Percentiles rank a stretch among this genome's conserved stretches.
phyloP scores from a whole-genome alignment of 2,888 invertebrate species.

The Coremacera marginata region DNA sequence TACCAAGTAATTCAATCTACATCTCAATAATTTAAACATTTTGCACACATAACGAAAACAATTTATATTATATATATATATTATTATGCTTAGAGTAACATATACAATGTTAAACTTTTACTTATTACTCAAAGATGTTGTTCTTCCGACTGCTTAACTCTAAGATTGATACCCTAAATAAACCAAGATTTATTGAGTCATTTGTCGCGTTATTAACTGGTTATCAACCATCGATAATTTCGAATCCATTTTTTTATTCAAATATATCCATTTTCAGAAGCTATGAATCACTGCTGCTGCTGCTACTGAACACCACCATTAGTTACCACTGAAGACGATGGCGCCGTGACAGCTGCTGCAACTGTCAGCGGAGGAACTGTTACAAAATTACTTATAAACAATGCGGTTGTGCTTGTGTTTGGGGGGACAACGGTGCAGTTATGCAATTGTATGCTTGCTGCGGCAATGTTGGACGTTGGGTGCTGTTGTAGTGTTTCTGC shows the following conservation, averaged over 20 bases:
- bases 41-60: too few species aligned
- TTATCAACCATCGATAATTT: not conserved
- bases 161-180: too few species aligned
- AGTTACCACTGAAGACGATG: constrained; percentile 3
- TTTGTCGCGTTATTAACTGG: too few species aligned
- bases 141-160: too few species aligned
- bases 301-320: constrained; percentile 4
- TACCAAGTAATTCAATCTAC: too few species aligned
- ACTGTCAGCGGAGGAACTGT: constrained; percentile 53
- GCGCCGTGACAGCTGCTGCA: constrained; percentile 21
- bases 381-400: constrained; percentile 61
- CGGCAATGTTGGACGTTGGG: constrained; percentile 6
- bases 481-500: constrained; percentile 40
- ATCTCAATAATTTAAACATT: too few species aligned
- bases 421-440: constrained; percentile 19
- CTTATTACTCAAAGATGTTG: too few species aligned
- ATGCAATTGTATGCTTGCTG: not conserved
- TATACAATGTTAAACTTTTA: too few species aligned
- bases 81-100: too few species aligned
- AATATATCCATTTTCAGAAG: constrained; percentile 6
- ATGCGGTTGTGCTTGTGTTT: constrained; percentile 51
- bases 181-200: too few species aligned
- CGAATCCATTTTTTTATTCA: not conserved
- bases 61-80: too few species aligned
- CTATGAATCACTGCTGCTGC: constrained; percentile 30